Conservation (phyloP, 1,140 invertebrate genomes). For the Sarcophaga bullata region DNA sequence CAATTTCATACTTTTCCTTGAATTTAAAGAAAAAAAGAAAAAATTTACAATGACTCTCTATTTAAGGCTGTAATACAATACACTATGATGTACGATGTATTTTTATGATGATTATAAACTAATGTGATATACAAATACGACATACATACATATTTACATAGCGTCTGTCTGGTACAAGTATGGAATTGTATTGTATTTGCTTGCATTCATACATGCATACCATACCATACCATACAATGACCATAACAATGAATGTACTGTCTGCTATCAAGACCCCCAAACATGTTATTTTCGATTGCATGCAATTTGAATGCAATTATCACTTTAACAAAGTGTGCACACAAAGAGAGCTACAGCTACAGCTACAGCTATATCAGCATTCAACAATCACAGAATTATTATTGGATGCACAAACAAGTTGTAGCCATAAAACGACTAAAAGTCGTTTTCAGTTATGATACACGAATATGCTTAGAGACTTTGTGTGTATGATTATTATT, state of each 20-base stretch:
- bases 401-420: no score
- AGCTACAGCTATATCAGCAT: no score
- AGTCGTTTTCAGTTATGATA: no score
- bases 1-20: neutral
- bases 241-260: neutral
- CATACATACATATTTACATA: no score
- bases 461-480: no score
- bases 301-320: conserved; percentile 38
- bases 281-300: conserved; percentile 35
- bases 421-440: no score
- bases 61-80: neutral
- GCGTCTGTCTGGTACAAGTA: no score
- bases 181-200: neutral
- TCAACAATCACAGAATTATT: no score
- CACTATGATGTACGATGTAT: neutral
- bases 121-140: no score
- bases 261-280: neutral
- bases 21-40: neutral
- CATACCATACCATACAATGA: neutral
- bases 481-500: no score
- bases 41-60: neutral
- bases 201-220: neutral
- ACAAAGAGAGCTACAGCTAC: neutral
- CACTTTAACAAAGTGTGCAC: conserved; percentile 29
- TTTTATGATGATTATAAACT: no score